A percentile compares a stretch with the other conserved stretches of the same genome.
Evolutionary conservation across 2,888 invertebrate species (phyloP).

Genomic region (Drosophila neotestacea): DNA sequence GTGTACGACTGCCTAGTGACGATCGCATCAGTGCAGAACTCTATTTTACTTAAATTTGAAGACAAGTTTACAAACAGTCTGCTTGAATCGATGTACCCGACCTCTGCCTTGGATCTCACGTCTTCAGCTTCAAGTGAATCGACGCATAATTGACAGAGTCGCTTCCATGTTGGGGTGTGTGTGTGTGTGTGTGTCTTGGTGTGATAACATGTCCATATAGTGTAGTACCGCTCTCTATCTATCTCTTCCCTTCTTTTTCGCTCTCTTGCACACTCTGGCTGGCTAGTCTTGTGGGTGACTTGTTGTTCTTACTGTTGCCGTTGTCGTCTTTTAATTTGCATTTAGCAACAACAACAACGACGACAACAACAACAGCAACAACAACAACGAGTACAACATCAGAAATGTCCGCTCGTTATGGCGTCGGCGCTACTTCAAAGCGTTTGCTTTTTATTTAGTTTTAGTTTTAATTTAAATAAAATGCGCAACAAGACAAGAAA

Average conservation of each 20-base stretch:
- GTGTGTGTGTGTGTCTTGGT: slow-evolving; percentile 27
- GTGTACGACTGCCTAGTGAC: no score
- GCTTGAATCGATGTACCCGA: slow-evolving; percentile 12
- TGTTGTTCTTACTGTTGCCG: slow-evolving; percentile 36
- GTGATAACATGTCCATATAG: slow-evolving; percentile 62
- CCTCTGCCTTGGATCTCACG: neutral
- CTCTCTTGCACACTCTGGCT: slow-evolving; percentile 1
- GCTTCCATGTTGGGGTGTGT: slow-evolving; percentile 39
- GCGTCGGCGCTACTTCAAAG: slow-evolving; percentile 75
- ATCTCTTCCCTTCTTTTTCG: neutral
- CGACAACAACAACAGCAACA: slow-evolving; percentile 25
- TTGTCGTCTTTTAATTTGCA: slow-evolving; percentile 70
- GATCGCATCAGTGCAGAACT: no score
- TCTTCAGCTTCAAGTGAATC: slow-evolving; percentile 37
- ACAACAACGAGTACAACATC: slow-evolving; percentile 40
- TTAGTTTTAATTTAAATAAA: slow-evolving; percentile 68
- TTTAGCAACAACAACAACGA: slow-evolving; percentile 50
- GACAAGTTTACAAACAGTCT: neutral
- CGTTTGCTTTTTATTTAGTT: slow-evolving; percentile 46
- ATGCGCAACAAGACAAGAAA: slow-evolving; percentile 49
- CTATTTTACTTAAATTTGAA: neutral
- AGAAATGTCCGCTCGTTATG: slow-evolving; percentile 65
- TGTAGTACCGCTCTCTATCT: neutral
- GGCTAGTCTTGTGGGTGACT: slow-evolving; percentile 60
- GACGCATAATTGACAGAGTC: slow-evolving; percentile 51